phyloP scores from a whole-genome alignment of 2,797 vertebrate species.

The Tauraco hartlaubi region DNA sequence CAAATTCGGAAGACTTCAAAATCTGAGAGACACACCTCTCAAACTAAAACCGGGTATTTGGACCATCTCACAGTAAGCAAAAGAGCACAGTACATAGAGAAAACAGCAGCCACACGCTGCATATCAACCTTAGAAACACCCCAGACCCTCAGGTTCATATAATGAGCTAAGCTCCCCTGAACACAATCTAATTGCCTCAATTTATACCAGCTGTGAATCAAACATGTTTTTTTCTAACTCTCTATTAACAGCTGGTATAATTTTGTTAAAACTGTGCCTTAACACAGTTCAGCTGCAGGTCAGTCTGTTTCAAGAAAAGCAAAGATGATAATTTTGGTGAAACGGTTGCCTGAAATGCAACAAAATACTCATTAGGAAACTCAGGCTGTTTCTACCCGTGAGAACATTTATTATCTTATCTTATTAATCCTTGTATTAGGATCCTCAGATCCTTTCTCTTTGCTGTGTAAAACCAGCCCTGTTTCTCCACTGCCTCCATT shows the following conservation, averaged over 20 bases:
- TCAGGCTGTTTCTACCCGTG: neutral
- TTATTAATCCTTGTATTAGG: neutral
- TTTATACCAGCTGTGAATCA: neutral
- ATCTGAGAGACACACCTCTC: neutral
- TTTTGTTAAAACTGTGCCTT: conserved; percentile 21
- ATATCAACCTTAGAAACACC: neutral
- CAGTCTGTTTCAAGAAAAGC: conserved; percentile 28
- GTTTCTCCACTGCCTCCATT: neutral
- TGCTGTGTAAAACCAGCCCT: neutral
- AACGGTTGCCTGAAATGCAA: neutral
- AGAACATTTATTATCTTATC: neutral
- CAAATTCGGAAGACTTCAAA: neutral
- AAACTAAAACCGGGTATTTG: neutral
- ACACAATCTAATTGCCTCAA: neutral
- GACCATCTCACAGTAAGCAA: neutral
- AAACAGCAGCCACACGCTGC: neutral
- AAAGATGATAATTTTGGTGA: conserved; percentile 4
- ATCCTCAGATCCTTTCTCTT: neutral
- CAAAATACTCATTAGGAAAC: conserved; percentile 4
- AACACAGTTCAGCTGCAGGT: conserved; percentile 36
- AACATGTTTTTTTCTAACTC: neutral
- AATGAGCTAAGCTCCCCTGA: neutral
- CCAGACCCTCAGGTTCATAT: neutral
- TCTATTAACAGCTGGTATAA: neutral
- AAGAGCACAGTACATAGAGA: neutral